Evolutionary conservation across 1,140 invertebrate genomes (phyloP), one percentile per base, ranked within the genome.

Genomic region (Brachionus asplanchnoidis): DNA sequence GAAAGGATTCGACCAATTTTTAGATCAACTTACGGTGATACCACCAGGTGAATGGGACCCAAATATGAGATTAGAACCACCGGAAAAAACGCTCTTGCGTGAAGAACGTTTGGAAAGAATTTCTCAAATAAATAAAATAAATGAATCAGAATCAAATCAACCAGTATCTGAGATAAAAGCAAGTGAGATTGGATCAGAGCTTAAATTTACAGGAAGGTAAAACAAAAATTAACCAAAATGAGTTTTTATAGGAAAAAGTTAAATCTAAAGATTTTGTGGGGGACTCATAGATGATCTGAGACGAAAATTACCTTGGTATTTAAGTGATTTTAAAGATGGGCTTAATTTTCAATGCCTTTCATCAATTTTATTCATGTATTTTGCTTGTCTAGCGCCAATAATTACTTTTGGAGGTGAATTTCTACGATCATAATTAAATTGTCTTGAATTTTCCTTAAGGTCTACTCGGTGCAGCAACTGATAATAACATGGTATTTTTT

Each of bases 281-380:
- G 95, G 97, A 32, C 89, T 98, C 1, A 92, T 95, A 9, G 93
- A 94, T 77, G 97, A 99, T 88, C 89, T 99, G 1, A 96, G 95
- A 89, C 91, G 97, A 70, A 99, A 99, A 91, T 88, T 90, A 0
- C 95, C 95, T 0, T 97, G 93, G 92, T 93, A 91, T 87, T 56
- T 86, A 11, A 89, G 88, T 84, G 93, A 93, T 88, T 92, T 92
- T 87, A 92, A 89, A 80, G 97, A 99, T 88, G 96, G 95, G 0
- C 88, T 98, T 2, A 94, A 95, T 11, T 90, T 97, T 68, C 97
- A 99, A 88, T 97, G 95, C 88, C 90, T 99, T 2, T 97, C 97
- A 7, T 96, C 97, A 0, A 97, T 97, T 92, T 95, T 97, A 86
- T 99, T 99, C 90, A 92, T 99, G n/a, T 99, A 99, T 89, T 98